A percentile compares a stretch with the other conserved stretches of the same genome.
Conservation (phyloP, 2,797 vertebrate genomes). For the Odontamblyopus lacepedii region DNA sequence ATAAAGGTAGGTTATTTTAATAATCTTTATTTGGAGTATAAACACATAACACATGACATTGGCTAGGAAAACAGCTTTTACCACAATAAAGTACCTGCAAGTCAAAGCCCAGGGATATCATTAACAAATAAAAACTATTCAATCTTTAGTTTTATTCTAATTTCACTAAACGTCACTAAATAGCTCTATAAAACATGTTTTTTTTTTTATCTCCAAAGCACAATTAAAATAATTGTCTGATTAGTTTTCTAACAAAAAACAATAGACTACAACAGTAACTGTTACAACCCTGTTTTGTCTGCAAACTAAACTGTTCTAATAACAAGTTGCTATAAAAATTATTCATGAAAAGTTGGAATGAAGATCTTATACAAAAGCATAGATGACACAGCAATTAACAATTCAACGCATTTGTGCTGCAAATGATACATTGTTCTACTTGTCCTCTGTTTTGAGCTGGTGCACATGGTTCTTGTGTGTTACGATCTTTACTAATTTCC, state of each 20-base stretch:
- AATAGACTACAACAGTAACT: too few relatives aligned
- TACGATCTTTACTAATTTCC: conserved; percentile 42
- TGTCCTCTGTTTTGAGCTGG: conserved; percentile 18
- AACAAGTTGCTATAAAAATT: too few relatives aligned
- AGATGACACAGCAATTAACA: too few relatives aligned
- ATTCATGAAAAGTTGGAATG: too few relatives aligned
- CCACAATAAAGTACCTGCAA: background rate
- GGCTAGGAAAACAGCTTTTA: background rate
- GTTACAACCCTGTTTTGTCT: too few relatives aligned
- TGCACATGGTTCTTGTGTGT: conserved; percentile 31
- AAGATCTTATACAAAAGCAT: too few relatives aligned
- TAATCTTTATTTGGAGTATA: background rate
- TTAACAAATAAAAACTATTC: background rate
- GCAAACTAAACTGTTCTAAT: too few relatives aligned
- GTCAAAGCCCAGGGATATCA: background rate
- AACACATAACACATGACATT: background rate
- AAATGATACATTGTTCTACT: background rate
- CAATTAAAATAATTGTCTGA: too few relatives aligned
- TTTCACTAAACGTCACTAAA: background rate
- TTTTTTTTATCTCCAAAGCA: too few relatives aligned
- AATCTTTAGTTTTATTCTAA: background rate
- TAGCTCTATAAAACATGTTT: background rate
- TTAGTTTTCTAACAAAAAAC: too few relatives aligned
- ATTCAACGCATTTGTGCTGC: too few relatives aligned
- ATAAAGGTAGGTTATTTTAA: background rate